phyloP scores from a whole-genome alignment of 2,113 vertebrate genomes.

The Corythaixoides concolor region DNA sequence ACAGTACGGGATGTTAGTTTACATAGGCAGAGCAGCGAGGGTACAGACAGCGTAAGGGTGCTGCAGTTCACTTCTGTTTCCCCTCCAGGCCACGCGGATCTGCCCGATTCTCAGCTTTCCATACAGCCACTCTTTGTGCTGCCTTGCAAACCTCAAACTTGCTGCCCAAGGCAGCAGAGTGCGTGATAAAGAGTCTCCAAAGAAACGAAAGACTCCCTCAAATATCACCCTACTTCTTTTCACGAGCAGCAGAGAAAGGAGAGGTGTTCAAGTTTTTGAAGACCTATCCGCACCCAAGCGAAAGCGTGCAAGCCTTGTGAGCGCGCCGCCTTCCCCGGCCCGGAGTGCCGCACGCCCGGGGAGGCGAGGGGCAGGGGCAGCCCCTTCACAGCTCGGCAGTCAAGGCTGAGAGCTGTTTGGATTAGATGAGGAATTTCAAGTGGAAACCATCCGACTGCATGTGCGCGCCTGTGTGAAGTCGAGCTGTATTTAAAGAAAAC shows the following conservation, averaged over 20 bases:
- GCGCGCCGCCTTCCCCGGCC: not conserved
- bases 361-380: fast-evolving
- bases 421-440: slow-evolving; percentile 66
- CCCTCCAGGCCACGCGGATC: not conserved
- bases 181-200: not conserved
- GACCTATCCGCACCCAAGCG: fast-evolving
- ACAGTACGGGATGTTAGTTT: not conserved
- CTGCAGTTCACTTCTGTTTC: not conserved
- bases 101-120: not conserved
- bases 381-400: not conserved
- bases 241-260: not conserved
- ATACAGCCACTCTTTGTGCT: not conserved
- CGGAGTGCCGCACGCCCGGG: fast-evolving
- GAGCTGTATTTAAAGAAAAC: slow-evolving; percentile 49
- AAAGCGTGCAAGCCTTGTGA: not conserved
- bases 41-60: not conserved
- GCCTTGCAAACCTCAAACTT: not conserved
- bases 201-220: not conserved
- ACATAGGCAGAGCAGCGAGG: not conserved
- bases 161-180: not conserved
- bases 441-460: slow-evolving; percentile 33
- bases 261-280: not conserved
- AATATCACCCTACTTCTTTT: not conserved
- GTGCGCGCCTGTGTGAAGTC: not conserved
- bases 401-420: slow-evolving; percentile 44